Conservation (phyloP, 2,113 vertebrate genomes). For the Numenius arquata region DNA sequence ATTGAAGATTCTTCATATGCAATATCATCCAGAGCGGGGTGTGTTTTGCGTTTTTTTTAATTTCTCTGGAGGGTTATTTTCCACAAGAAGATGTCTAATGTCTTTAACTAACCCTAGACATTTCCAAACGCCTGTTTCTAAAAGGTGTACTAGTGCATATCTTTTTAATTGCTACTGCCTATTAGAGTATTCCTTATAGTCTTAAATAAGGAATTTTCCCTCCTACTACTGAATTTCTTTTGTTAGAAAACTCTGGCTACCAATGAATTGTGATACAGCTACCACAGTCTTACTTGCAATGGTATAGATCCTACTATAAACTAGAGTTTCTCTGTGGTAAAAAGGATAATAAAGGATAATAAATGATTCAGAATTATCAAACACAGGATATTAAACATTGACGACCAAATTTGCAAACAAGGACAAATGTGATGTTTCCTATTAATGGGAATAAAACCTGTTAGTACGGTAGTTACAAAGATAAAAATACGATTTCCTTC, state of each 20-base stretch:
- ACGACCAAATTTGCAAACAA: background rate
- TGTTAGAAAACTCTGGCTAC: conserved; percentile 62
- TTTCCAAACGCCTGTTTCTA: conserved; percentile 12
- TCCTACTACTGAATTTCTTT: conserved; percentile 29
- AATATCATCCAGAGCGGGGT: background rate
- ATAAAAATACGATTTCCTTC: background rate
- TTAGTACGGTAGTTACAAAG: conserved; percentile 1
- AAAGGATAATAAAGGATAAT: background rate
- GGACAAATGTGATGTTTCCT: background rate
- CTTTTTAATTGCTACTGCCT: conserved; percentile 72
- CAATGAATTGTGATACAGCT: conserved; percentile 34
- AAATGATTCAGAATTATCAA: background rate
- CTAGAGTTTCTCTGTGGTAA: background rate
- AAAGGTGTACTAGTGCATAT: conserved; percentile 61
- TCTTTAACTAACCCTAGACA: background rate
- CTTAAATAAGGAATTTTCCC: conserved; percentile 36
- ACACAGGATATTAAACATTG: background rate
- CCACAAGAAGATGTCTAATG: background rate
- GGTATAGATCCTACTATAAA: background rate
- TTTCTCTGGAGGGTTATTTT: background rate
- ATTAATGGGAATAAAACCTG: background rate
- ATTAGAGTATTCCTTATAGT: conserved; percentile 46
- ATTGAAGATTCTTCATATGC: background rate
- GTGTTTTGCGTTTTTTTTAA: background rate
- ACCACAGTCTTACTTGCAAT: background rate